Conservation (phyloP, 2,113 vertebrate species). For the Oceanites oceanicus region DNA sequence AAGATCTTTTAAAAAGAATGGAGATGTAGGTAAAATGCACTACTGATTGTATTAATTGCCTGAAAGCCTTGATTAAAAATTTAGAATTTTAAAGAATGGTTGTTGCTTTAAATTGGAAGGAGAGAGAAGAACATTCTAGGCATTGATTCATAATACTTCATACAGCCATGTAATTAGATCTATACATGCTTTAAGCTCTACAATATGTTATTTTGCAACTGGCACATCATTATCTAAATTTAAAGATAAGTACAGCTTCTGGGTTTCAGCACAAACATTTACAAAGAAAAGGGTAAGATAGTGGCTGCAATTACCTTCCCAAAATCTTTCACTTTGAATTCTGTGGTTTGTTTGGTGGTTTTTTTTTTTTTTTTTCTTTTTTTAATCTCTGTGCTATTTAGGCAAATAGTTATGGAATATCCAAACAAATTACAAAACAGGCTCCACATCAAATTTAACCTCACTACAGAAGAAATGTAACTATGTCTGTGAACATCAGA, state of each 20-base stretch:
- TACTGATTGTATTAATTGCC: not conserved
- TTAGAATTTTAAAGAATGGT: not conserved
- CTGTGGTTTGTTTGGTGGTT: accelerated
- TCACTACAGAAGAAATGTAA: not conserved
- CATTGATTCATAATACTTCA: not conserved
- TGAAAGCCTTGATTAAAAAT: not conserved
- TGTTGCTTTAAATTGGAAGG: not conserved
- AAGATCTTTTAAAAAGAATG: not conserved
- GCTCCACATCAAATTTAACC: not conserved
- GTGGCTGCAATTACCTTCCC: not conserved
- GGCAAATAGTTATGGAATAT: not conserved
- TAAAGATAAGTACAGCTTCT: not conserved
- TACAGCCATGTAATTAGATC: not conserved
- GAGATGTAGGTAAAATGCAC: not conserved
- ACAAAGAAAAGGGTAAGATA: not conserved
- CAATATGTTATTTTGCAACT: not conserved
- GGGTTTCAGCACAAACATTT: not conserved
- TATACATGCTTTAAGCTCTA: not conserved
- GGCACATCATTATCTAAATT: not conserved
- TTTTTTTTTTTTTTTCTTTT: too few species aligned
- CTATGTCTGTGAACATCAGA: not conserved
- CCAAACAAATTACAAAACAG: not conserved
- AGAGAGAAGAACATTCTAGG: not conserved
- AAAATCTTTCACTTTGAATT: not conserved
- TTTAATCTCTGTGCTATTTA: not conserved